phyloP scores from a whole-genome alignment of 2,888 invertebrate genomes.

The Timandra comae region DNA sequence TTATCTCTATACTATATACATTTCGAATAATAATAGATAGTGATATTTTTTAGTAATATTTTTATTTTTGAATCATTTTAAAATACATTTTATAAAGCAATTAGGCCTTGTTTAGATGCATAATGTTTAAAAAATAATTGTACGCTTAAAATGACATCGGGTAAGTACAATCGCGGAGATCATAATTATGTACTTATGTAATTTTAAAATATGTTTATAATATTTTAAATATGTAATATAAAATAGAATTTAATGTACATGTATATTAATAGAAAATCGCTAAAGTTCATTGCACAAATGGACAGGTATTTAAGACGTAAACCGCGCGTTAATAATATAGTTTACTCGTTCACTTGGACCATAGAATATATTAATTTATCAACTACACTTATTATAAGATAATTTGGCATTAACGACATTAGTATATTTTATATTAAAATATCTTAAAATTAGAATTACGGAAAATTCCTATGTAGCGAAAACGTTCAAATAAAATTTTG shows the following conservation, averaged over 20 bases:
- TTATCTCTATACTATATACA: neutral
- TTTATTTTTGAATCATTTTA: conserved; percentile 65
- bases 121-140: conserved; percentile 46
- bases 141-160: conserved; percentile 45
- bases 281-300: conserved; percentile 36
- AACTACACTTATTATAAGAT: conserved; percentile 46
- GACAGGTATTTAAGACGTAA: conserved; percentile 50
- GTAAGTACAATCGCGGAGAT: conserved; percentile 55
- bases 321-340: conserved; percentile 39
- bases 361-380: conserved; percentile 39
- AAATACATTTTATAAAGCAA: conserved; percentile 55
- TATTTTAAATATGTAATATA: conserved; percentile 53
- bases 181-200: conserved; percentile 49
- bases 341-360: conserved; percentile 40
- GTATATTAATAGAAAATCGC: conserved; percentile 48
- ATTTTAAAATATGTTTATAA: conserved; percentile 56
- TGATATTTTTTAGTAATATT: conserved; percentile 43
- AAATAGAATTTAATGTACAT: conserved; percentile 63
- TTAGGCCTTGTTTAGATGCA: conserved; percentile 51
- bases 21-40: conserved; percentile 25
- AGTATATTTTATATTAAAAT: conserved; percentile 13
- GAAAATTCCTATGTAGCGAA: conserved; percentile 56
- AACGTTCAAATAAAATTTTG: conserved; percentile 61
- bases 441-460: conserved; percentile 40
- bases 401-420: conserved; percentile 37